Evolutionary conservation across 2,113 vertebrate genomes (phyloP).

Genomic region (Pygoscelis adeliae): DNA sequence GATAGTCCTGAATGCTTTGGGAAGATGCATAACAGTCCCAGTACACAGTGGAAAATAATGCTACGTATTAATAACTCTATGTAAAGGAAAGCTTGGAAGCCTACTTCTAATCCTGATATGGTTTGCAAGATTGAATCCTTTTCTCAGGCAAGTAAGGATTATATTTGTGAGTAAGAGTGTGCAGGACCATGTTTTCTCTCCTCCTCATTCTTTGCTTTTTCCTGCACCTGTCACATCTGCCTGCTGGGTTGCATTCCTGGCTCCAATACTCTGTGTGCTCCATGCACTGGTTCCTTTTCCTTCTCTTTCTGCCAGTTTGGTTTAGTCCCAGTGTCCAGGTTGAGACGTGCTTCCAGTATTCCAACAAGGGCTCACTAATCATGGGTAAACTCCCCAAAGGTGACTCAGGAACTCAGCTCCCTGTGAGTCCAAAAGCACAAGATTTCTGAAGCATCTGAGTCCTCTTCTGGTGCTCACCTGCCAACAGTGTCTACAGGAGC

Average conservation of each 20-base stretch:
- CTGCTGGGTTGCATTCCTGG: fast-evolving
- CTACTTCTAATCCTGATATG: neutral
- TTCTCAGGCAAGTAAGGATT: neutral
- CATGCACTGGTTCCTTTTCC: neutral
- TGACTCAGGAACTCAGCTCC: neutral
- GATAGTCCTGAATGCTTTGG: neutral
- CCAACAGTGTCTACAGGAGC: neutral
- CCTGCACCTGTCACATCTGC: neutral
- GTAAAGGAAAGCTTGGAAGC: neutral
- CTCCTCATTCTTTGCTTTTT: neutral
- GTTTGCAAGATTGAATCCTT: neutral
- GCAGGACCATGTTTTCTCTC: neutral
- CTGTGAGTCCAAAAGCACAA: neutral
- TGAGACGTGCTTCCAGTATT: neutral
- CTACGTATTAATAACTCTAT: neutral
- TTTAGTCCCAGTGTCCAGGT: neutral
- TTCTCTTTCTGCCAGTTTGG: neutral
- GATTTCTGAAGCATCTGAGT: neutral
- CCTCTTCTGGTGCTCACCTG: neutral
- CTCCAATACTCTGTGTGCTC: neutral
- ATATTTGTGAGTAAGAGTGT: neutral
- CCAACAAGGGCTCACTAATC: neutral
- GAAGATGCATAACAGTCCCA: neutral
- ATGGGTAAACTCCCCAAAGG: neutral
- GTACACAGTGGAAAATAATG: neutral